These are phyloP conservation scores for Meteorus cinctellus DNA, from an alignment of 2,888 invertebrate genomes.

Conservation along the genomic window DNA sequence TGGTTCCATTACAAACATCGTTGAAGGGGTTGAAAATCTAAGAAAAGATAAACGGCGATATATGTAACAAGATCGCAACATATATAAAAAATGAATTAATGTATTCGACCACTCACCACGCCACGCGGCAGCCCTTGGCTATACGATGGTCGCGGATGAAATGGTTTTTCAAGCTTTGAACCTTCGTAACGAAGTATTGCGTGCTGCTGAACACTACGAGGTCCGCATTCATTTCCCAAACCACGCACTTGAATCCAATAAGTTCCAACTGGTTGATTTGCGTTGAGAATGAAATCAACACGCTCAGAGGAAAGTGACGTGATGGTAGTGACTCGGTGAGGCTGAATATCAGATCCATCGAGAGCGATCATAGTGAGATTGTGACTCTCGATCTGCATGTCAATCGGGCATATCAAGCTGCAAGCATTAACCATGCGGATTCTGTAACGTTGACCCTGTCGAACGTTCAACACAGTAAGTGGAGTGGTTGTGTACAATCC, in stretches of 20 bases:
- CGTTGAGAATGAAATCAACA: slow-evolving; percentile 77
- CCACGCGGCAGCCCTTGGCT: slow-evolving; percentile 66
- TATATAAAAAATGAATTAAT: neutral
- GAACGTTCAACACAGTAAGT: slow-evolving; percentile 64
- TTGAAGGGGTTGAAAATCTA: slow-evolving; percentile 87
- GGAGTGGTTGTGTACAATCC: slow-evolving; percentile 56
- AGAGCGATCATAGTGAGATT: slow-evolving; percentile 75
- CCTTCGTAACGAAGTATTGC: slow-evolving; percentile 74
- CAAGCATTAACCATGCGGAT: slow-evolving; percentile 77
- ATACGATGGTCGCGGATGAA: slow-evolving; percentile 57
- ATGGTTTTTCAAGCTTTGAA: slow-evolving; percentile 46
- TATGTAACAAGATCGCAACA: neutral
- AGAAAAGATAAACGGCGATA: slow-evolving; percentile 38
- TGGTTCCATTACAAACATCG: slow-evolving; percentile 82
- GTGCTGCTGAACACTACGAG: slow-evolving; percentile 74
- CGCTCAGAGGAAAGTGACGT: slow-evolving; percentile 78
- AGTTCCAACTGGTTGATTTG: slow-evolving; percentile 70
- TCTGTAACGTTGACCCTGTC: slow-evolving; percentile 74
- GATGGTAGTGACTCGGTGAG: slow-evolving; percentile 71
- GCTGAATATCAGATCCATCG: slow-evolving; percentile 75
- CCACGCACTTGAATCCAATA: slow-evolving; percentile 76
- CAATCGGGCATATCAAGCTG: slow-evolving; percentile 75
- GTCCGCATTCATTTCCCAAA: slow-evolving; percentile 71
- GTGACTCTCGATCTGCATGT: slow-evolving; percentile 75
- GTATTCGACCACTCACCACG: slow-evolving; percentile 61